These are phyloP conservation scores for Drosophila rellima DNA, from an alignment of 2,888 invertebrate genomes.

Conservation along the genomic window DNA sequence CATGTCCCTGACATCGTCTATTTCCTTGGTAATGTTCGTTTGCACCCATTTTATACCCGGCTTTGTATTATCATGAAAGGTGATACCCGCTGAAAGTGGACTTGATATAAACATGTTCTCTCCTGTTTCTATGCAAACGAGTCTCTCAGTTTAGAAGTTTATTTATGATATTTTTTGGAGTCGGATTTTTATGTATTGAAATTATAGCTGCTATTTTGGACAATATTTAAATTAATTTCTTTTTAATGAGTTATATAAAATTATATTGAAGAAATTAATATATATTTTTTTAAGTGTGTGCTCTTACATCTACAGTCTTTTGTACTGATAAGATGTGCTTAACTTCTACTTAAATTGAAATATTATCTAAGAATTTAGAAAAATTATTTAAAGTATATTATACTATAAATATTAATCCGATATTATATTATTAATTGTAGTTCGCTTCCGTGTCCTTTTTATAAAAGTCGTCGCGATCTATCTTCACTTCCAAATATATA, in stretches of 20 bases:
- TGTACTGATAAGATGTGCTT: not conserved
- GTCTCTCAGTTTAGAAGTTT: not conserved
- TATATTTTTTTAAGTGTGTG: not conserved
- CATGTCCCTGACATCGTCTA: slow-evolving; percentile 9
- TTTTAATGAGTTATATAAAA: no score
- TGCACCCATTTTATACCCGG: slow-evolving; percentile 2
- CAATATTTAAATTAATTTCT: no score
- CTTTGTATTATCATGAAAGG: slow-evolving; percentile 9
- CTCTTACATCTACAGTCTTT: not conserved
- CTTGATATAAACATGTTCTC: not conserved
- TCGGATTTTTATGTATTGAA: not conserved
- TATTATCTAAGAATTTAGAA: not conserved
- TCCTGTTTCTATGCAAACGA: slow-evolving; percentile 12
- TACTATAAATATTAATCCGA: not conserved
- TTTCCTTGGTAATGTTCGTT: slow-evolving; percentile 16
- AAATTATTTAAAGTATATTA: not conserved
- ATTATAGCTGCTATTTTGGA: not conserved
- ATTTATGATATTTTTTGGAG: not conserved
- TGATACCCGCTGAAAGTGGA: not conserved
- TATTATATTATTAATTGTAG: not conserved
- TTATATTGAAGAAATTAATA: no score
- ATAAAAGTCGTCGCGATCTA: not conserved
- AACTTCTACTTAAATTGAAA: not conserved
- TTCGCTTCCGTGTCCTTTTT: not conserved
- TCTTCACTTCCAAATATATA: not conserved